Base-by-base conservation (phyloP, 2,113 vertebrate genomes). In the Oncorhynchus masou region DNA sequence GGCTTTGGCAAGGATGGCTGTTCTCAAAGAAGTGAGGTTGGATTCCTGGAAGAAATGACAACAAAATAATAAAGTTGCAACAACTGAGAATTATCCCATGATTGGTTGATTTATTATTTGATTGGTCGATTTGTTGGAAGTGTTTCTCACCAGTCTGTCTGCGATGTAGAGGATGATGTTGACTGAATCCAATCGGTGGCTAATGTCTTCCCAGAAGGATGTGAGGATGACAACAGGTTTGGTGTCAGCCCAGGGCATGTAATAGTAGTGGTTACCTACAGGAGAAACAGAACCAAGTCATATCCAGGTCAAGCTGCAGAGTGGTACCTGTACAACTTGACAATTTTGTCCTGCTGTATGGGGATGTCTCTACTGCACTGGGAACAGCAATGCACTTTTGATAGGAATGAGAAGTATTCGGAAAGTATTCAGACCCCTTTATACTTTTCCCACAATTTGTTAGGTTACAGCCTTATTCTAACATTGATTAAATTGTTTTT, bases 191-290 rank as follows among this genome's bases (percentile, higher is more conserved):
- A 97, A 86, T 66, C 97, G 94, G 75, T 99, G 96, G 85, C 95
- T 96, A 86, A 99, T 96, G 81, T 99, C 98, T 84, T 99, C 98
- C 98, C 98, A 99, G 81, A 94, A 97, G 2, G 97, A 99, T 19
- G 94, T 98, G 75, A 99, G 79, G 0, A 94, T 96, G 54, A 99
- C 96, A 27, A 99, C 98, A 4, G 98, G 98, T 85, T 99, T 99
- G 19, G 93, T 96, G 85, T 93, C 89, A 62, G 91, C 92, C 98
- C 98, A 99, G 1, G 98, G 97, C 75, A 99, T 92, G 89, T 97
- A 99, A 90, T 99, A 98, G 85, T 99, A 99, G 83, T 94, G 95
- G 91, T 98, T 99, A 86, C 97, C 98, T 99, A 68, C 60, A 74
- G 34, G 19, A 78, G 69, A 75, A 27, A 59, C 34, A 69, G 25